Base-by-base conservation (phyloP, 2,888 invertebrate species). In the Tachystola acroxantha region DNA sequence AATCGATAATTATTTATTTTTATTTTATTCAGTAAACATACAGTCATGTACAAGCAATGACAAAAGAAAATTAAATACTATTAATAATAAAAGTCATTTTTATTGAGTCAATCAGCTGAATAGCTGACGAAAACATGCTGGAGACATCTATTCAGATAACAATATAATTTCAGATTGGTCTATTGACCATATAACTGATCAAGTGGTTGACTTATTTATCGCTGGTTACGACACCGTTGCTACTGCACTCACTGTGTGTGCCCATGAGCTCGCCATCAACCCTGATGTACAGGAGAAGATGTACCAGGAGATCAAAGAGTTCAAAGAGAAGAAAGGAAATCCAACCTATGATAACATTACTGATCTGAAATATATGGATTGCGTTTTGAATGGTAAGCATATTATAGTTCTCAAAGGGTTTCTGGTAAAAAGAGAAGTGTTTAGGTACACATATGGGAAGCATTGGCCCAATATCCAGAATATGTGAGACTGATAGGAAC, bases 161-260 rank as follows among this genome's bases (percentile, higher is more conserved):
- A n/a, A n/a, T n/a, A n/a, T 6, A 39, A 36, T 62, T 58, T 4
- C 47, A 87, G 87, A 79, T 50, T 80, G 87, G 79, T 64, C 75
- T 1, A 48, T 65, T 22, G 59, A 64, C 1, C 80, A 88, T 16
- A 45, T 88, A 2, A 68, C 71, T 0, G 64, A 73, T 0, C 88
- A 88, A 60, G 82, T 81, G 0, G 77, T 86, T 28, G 55, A 86
- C 11, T 88, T 88, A 57, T 85, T 88, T 47, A 53, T 64, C 5
- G 88, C 84, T 32, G 88, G 88, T 0, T 88, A 76, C 36, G 88
- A 88, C 12, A 81, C 75, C 2, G 63, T 80, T 0, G 81, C 88
- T 0, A 53, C 76, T 0, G 58, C 70, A 0, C 41, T 88, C 13
- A 65, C 64, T 1, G 64, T 85, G 63, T 53, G 64, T 13, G 50